A percentile compares a stretch with the other conserved stretches of the same genome.
These are phyloP conservation scores for Hypolimnas misippus DNA, from an alignment of 2,888 invertebrate species.

Conservation along the genomic window DNA sequence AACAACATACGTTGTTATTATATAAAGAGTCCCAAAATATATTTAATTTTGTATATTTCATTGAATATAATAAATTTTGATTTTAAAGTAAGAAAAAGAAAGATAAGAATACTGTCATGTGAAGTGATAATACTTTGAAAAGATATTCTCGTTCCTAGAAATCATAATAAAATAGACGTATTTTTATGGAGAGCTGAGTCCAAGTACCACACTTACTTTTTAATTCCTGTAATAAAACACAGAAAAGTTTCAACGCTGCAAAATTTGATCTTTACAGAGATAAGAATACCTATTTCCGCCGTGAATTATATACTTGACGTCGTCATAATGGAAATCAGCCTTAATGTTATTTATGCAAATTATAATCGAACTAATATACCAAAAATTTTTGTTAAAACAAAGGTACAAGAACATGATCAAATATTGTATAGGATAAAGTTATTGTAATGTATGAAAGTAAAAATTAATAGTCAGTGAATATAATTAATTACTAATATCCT, in stretches of 20 bases:
- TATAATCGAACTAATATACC: neutral
- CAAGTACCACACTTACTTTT: conserved; percentile 34
- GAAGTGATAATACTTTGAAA: neutral
- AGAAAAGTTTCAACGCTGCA: conserved; percentile 34
- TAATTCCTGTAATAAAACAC: conserved; percentile 41
- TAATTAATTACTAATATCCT: too few relatives aligned
- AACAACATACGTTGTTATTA: too few relatives aligned
- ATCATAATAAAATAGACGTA: conserved; percentile 22
- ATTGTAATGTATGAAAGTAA: too few relatives aligned
- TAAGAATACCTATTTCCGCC: conserved; percentile 38
- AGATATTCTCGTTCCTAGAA: conserved; percentile 14
- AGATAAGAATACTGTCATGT: too few relatives aligned
- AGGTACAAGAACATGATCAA: neutral
- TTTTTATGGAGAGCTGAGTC: conserved; percentile 27
- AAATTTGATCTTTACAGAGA: conserved; percentile 41
- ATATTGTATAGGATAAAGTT: too few relatives aligned
- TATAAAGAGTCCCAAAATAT: too few relatives aligned
- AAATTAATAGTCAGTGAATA: too few relatives aligned
- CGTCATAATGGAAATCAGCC: neutral
- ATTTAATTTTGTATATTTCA: too few relatives aligned
- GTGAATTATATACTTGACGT: conserved; percentile 31
- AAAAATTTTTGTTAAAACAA: neutral
- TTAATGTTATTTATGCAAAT: neutral
- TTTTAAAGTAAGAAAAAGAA: too few relatives aligned
- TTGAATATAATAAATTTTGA: too few relatives aligned